Base-by-base conservation (phyloP, 2,888 invertebrate genomes). In the Drosophila robusta region DNA sequence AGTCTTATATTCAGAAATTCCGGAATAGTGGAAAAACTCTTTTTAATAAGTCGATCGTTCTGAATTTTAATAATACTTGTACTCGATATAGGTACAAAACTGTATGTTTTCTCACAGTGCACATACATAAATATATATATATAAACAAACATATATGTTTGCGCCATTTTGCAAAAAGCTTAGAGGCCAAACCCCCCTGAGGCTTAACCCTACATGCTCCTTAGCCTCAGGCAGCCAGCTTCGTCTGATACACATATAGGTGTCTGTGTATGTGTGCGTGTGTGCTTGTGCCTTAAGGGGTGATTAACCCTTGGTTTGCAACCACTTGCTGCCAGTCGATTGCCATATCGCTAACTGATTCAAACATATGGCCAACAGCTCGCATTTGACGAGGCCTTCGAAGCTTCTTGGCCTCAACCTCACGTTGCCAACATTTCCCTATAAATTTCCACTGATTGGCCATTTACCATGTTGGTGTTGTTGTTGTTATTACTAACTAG, bases 101-200 rank as follows among this genome's bases (percentile, higher is more conserved):
- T 29, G 0, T 29, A 29, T 8, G 2, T 34, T 34, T 34, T 34
- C 34, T 34, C 34, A 4, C 12, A 34, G 34, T 34, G 34, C 12
- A 34, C 12, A 34, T 34, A 34, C 12, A 39, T 39, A 44, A 45
- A 46, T 22, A 34, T 22, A 4, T 8, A 16, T 16, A 29, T 16
- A 39, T 26, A 38, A 22, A 24, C 24, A 14, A 6, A 16, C 7
- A 16, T 2, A 9, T 60, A 51, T 56, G 52, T 38, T 7, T 64
- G 58, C 86, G 88, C 83, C 88, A 83, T 88, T 83, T 84, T 79
- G 88, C 67, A 77, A 82, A 83, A 86, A 70, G 83, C 83, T 75
- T 69, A 32, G 34, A 60, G 60, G 63, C 46, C 47, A 64, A 41
- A 56, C 60, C 54, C 85, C 65, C 60, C 51, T 0, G 49, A 64